phyloP scores from a whole-genome alignment of 2,113 vertebrate species.

The Tringa solitaria region DNA sequence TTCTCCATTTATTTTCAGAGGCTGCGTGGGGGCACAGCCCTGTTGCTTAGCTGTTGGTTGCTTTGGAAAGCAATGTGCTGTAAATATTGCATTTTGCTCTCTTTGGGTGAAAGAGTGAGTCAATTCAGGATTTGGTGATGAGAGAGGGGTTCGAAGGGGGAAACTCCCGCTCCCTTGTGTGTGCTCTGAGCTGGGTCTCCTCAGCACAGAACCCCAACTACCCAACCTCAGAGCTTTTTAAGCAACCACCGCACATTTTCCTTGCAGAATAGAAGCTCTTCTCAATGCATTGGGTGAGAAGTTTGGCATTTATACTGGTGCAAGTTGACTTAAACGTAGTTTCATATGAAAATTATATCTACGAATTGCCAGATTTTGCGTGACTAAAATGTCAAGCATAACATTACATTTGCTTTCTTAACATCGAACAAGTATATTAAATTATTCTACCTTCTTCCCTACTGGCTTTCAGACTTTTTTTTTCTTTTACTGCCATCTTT shows the following conservation, averaged over 20 bases:
- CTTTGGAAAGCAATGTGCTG: slow-evolving; percentile 15
- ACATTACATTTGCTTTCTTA: neutral
- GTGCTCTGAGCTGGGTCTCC: neutral
- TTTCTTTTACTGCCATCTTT: neutral
- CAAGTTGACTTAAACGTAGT: neutral
- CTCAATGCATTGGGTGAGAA: neutral
- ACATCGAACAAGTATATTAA: neutral
- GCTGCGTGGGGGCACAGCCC: neutral
- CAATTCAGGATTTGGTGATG: neutral
- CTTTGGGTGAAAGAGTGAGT: neutral
- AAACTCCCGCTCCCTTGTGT: neutral
- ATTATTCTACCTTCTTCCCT: neutral
- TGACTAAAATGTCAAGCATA: neutral
- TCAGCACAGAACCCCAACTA: neutral
- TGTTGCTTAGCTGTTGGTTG: slow-evolving; percentile 32
- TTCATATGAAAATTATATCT: neutral
- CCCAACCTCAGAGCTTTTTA: neutral
- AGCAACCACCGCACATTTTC: neutral
- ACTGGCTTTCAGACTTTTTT: neutral
- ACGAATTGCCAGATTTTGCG: neutral
- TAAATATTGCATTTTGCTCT: neutral
- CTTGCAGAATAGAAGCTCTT: neutral
- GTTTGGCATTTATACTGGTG: neutral
- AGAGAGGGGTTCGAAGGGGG: neutral
- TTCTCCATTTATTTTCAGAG: neutral